Base-by-base conservation (phyloP, 2,888 invertebrate species). In the Callimorpha dominula region DNA sequence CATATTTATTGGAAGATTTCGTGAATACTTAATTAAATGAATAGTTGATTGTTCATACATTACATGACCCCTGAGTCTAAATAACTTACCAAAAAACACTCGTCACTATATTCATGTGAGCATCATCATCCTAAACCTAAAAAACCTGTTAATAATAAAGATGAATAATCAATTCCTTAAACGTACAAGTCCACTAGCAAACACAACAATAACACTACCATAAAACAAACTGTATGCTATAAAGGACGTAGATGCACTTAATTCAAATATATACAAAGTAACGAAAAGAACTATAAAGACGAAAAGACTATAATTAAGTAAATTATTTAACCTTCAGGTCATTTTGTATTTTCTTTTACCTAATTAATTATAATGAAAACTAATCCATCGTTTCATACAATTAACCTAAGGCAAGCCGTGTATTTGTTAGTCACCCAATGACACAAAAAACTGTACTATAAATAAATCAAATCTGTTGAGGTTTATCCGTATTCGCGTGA, bases 401-500 rank as follows among this genome's bases (percentile, higher is more conserved):
- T 31, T 31, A 12, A 60, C 57, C 57, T 57, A 12, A 20, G 31
- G 31, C 31, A 31, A 31, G 31, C 31, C 31, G 12, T 20, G 57
- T 57, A 57, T 57, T 57, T 57, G 60, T 14, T 1, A 60, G 60
- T 60, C 31, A 60, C 60, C 7, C 31, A 60, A 31, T 60, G 31
- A 12, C 46, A 65, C 65, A 49, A 65, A 49, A 65, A 49, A 46
- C 49, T n/a, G 31, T 31, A 8, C 11, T 50, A n/a, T n/a, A 52
- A 67, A 54, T n/a, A 54, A 54, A 54, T 42, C 52, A 52, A 67
- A 67, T 9, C 40, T 5, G 20, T 46, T 31, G 11, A 11, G 60
- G 60, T 60, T 68, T 20, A 57, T 43, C 6, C 40, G 54, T 42
- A 14, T 54, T 54, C 54, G 46, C 46, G 68, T 68, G 43, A 68